These are phyloP conservation scores for Crotalus viridis DNA, from an alignment of 2,113 vertebrate species.

Conservation along the genomic window DNA sequence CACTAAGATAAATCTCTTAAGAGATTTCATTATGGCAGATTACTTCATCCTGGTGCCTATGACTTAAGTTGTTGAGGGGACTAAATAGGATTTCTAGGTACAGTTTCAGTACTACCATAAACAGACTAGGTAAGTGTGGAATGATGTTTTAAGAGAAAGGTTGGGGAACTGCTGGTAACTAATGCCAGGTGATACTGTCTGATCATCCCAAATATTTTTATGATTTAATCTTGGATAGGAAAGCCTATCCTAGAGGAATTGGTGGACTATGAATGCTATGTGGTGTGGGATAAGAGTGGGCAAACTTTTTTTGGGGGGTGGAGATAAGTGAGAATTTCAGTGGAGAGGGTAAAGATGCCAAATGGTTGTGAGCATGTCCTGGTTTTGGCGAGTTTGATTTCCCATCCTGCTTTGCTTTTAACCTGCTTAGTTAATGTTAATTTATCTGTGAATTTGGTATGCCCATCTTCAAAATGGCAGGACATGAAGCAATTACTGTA, in stretches of 20 bases:
- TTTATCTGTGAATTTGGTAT: background rate
- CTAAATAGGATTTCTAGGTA: background rate
- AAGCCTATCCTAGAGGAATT: background rate
- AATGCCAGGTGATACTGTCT: background rate
- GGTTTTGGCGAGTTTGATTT: background rate
- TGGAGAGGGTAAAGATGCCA: background rate
- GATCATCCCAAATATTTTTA: background rate
- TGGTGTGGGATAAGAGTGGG: background rate
- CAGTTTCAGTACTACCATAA: background rate
- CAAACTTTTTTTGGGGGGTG: fast-evolving
- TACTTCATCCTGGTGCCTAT: background rate
- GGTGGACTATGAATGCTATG: background rate
- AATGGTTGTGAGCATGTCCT: background rate
- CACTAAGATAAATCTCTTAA: background rate
- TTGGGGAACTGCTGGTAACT: background rate
- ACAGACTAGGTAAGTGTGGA: background rate
- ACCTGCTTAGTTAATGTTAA: background rate
- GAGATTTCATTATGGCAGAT: background rate
- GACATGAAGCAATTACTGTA: background rate
- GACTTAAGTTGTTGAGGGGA: background rate
- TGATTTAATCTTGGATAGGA: background rate
- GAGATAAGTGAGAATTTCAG: background rate
- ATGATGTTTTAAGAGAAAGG: background rate
- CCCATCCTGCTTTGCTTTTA: background rate
- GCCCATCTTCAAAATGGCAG: background rate